These are phyloP conservation scores for Tipula helvola DNA, from an alignment of 2,888 invertebrate genomes.

Conservation along the genomic window DNA sequence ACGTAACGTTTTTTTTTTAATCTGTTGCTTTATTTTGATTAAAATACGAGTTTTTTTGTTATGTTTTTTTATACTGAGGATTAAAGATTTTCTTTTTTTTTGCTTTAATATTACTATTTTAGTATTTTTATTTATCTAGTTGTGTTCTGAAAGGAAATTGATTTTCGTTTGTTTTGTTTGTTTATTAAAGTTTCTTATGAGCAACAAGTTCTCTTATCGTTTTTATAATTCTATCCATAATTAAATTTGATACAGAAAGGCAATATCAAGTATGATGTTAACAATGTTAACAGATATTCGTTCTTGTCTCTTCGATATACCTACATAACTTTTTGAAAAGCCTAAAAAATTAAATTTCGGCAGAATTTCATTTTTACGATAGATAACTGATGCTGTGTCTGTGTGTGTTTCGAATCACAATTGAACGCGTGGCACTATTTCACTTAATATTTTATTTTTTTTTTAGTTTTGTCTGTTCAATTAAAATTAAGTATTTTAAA, in stretches of 20 bases:
- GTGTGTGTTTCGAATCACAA: no score
- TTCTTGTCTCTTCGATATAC: no score
- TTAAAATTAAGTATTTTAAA: no score
- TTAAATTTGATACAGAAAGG: background rate
- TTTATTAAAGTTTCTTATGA: background rate
- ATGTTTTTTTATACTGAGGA: background rate
- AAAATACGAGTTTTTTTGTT: background rate
- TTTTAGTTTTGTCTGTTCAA: no score
- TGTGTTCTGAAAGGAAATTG: background rate
- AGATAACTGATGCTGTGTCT: no score
- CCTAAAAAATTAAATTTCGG: no score
- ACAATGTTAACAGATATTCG: no score
- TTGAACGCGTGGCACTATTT: no score
- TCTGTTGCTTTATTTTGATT: constrained; percentile 4
- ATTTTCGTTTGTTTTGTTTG: background rate
- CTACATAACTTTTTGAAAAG: no score
- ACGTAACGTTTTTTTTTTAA: background rate
- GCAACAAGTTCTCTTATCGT: background rate
- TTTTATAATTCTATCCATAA: background rate
- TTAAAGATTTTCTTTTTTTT: background rate
- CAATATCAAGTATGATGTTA: no score
- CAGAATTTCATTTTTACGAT: no score
- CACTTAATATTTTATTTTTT: no score
- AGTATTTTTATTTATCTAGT: background rate
- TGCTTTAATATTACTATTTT: background rate